These are phyloP conservation scores for Tympanoctomys barrerae DNA, from an alignment of 2,797 vertebrate genomes.

Conservation along the genomic window DNA sequence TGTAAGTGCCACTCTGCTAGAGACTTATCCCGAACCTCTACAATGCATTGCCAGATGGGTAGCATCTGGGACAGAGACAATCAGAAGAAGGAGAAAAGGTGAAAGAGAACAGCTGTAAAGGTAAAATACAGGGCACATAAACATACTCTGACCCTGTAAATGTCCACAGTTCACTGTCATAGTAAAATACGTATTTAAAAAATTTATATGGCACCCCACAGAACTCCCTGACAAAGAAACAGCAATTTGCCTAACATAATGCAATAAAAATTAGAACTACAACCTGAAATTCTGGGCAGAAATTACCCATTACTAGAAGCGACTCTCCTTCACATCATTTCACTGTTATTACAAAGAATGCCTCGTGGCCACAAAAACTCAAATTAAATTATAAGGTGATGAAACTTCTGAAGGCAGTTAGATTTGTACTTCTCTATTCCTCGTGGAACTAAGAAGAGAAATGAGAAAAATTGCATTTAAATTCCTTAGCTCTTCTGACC, in stretches of 20 bases:
- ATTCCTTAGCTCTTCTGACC: conserved; percentile 55
- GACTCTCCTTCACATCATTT: conserved; percentile 60
- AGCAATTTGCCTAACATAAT: conserved; percentile 12
- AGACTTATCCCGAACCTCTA: conserved; percentile 47
- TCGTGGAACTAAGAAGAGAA: conserved; percentile 63
- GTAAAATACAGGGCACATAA: neutral
- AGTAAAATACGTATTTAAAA: neutral
- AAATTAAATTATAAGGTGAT: conserved; percentile 78
- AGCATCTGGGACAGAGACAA: neutral
- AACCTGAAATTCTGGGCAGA: conserved; percentile 66
- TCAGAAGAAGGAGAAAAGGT: conserved; percentile 9
- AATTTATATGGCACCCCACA: neutral
- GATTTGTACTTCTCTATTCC: conserved; percentile 72
- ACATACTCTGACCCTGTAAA: neutral
- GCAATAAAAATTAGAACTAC: conserved; percentile 62
- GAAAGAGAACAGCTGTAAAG: conserved; percentile 6
- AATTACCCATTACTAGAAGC: conserved; percentile 31
- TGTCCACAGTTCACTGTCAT: neutral
- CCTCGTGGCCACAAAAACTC: conserved; percentile 63
- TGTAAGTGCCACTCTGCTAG: conserved; percentile 32
- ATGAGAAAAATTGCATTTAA: conserved; percentile 64
- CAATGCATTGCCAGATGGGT: conserved; percentile 3
- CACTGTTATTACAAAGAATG: conserved; percentile 67
- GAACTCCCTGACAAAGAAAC: conserved; percentile 50
- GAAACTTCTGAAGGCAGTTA: conserved; percentile 72